A percentile compares a stretch with the other conserved stretches of the same genome.
phyloP scores from a whole-genome alignment of 2,113 vertebrate species.

The Melanotaenia duboulayi region DNA sequence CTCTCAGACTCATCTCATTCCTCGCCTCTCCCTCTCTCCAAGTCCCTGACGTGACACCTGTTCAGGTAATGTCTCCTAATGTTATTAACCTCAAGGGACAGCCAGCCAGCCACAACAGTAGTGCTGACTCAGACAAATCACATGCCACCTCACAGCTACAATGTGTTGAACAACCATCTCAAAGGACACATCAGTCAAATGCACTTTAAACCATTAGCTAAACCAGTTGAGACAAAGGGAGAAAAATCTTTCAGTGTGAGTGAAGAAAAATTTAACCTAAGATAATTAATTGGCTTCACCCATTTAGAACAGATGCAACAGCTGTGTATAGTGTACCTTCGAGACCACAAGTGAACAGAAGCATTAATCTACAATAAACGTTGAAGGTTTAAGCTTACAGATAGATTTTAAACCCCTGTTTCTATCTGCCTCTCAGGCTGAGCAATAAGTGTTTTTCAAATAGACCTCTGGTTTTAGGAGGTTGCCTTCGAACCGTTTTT shows the following conservation, averaged over 20 bases:
- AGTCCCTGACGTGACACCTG: constrained; percentile 32
- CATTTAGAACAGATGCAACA: background rate
- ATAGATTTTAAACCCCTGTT: background rate
- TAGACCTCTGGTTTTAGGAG: background rate
- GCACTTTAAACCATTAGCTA: background rate
- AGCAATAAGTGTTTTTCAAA: background rate
- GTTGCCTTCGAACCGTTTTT: background rate
- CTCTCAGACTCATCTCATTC: constrained; percentile 12
- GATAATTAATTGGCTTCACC: background rate
- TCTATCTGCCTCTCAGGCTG: too few relatives aligned
- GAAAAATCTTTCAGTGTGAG: constrained; percentile 2
- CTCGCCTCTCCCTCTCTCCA: background rate
- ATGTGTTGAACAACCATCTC: background rate
- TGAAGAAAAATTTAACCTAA: background rate
- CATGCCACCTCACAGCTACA: constrained; percentile 2
- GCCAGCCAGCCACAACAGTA: constrained; percentile 16
- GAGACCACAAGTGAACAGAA: background rate
- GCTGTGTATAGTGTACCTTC: background rate
- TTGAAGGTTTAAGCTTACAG: background rate
- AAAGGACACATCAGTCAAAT: constrained; percentile 25
- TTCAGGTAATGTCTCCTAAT: constrained; percentile 44
- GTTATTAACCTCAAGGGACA: constrained; percentile 59
- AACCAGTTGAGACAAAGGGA: too few relatives aligned
- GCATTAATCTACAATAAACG: background rate
- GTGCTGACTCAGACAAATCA: constrained; percentile 56